Base-by-base conservation (phyloP, 2,888 invertebrate genomes). In the Rhamnusium bicolor region DNA sequence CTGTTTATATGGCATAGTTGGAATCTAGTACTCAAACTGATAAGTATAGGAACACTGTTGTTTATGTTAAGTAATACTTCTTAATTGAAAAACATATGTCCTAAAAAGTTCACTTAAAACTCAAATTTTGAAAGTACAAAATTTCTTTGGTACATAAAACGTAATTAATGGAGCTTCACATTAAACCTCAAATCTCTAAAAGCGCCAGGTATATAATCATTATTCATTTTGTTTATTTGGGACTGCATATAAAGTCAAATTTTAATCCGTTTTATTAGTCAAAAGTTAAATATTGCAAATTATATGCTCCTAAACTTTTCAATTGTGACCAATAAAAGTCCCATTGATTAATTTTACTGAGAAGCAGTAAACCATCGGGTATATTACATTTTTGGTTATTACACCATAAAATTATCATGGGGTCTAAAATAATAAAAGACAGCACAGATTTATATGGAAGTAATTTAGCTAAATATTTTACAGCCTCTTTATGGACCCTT, bases 341-440 rank as follows among this genome's bases (percentile, higher is more conserved):
- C 0, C 12, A 10, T 18, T 14, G 40, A 21, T 21, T 10, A 4
- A n/a, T 46, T 46, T 46, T 61, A 47, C 61, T 21, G 19, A 46
- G 61, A 19, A 61, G 46, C 3, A 12, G 16, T 61, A 61, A 46
- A 61, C n/a, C 12, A 40, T 21, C 46, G 47, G 61, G 61, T 61
- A 47, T 19, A 24, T 27, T 32, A 40, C 1, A 32, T 32, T 12
- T 32, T 32, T 32, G 2, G 12, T n/a, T n/a, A 40, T n/a, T 2
- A 8, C n/a, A 5, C n/a, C 40, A 40, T 40, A 40, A 40, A 40
- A 1, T n/a, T 40, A 40, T 40, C 40, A 4, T 18, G 7, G 19
- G 19, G 51, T 51, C 18, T 51, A 51, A 51, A 51, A 51, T 51
- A 8, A 47, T 51, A 12, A n/a, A 51, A 51, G 2, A 18, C 19